phyloP scores from a whole-genome alignment of 2,797 vertebrate species.

The Falco novaeseelandiae region DNA sequence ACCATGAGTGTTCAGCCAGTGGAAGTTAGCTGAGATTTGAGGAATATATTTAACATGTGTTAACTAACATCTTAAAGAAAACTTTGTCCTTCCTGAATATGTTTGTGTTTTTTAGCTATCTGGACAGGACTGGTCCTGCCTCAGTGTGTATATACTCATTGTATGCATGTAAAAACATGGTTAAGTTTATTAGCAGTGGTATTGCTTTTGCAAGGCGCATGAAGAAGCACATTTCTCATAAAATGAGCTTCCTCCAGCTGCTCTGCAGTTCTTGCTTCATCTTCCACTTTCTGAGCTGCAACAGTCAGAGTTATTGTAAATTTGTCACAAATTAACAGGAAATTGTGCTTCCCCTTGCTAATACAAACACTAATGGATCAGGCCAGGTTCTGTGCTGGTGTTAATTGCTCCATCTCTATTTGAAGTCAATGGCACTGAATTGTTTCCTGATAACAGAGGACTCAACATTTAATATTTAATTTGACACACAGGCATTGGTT shows the following conservation, averaged over 20 bases:
- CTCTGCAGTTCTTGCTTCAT: neutral
- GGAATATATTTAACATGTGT: neutral
- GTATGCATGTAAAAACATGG: neutral
- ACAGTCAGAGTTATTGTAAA: neutral
- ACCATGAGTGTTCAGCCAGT: neutral
- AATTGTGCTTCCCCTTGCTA: neutral
- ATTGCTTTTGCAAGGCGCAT: neutral
- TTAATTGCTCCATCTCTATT: neutral
- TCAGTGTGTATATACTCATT: neutral
- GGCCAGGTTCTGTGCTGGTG: neutral
- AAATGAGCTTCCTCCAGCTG: neutral
- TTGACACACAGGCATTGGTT: neutral
- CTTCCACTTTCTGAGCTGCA: neutral
- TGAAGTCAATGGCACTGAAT: constrained; percentile 9
- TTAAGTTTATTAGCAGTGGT: neutral
- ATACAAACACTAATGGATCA: neutral
- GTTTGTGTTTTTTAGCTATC: neutral
- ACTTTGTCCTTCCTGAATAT: neutral
- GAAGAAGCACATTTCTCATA: neutral
- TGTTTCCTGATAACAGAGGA: neutral
- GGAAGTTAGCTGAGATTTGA: neutral
- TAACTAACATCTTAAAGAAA: neutral
- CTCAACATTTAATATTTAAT: neutral
- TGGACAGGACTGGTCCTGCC: neutral
- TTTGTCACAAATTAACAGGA: neutral